phyloP scores from a whole-genome alignment of 2,797 vertebrate species.

The Tarsius wallacei region DNA sequence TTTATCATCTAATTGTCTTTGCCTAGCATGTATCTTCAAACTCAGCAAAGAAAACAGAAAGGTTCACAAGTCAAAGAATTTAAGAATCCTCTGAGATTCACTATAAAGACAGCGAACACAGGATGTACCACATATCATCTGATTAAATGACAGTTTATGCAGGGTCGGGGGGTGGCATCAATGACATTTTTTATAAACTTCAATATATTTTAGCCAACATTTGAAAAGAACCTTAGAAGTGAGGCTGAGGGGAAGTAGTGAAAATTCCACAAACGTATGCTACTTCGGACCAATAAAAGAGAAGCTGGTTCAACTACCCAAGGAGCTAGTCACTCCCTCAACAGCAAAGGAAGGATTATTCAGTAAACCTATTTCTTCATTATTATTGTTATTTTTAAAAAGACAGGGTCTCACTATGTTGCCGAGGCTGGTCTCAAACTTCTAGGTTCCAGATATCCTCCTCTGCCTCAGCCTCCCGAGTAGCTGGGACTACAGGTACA shows the following conservation, averaged over 20 bases:
- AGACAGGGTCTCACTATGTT: not conserved
- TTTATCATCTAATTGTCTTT: not conserved
- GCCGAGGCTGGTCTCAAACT: not conserved
- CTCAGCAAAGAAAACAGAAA: not conserved
- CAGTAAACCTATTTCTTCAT: not conserved
- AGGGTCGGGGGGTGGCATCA: rapidly evolving
- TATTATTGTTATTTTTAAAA: not conserved
- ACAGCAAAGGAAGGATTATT: not conserved
- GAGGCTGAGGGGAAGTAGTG: rapidly evolving
- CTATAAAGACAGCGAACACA: not conserved
- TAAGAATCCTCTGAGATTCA: not conserved
- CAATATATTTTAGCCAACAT: not conserved
- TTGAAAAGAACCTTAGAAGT: not conserved
- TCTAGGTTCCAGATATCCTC: not conserved
- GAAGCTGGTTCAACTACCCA: rapidly evolving
- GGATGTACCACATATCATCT: not conserved
- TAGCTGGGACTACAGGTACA: not conserved
- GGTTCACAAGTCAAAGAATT: not conserved
- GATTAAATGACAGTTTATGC: rapidly evolving
- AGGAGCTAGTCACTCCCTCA: too few species aligned
- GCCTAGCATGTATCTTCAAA: not conserved
- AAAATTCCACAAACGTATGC: not conserved
- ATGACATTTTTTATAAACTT: not conserved
- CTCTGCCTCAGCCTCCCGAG: not conserved
- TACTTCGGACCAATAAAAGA: not conserved